phyloP scores from a whole-genome alignment of 2,888 invertebrate genomes.

The Aporophyla nigra region DNA sequence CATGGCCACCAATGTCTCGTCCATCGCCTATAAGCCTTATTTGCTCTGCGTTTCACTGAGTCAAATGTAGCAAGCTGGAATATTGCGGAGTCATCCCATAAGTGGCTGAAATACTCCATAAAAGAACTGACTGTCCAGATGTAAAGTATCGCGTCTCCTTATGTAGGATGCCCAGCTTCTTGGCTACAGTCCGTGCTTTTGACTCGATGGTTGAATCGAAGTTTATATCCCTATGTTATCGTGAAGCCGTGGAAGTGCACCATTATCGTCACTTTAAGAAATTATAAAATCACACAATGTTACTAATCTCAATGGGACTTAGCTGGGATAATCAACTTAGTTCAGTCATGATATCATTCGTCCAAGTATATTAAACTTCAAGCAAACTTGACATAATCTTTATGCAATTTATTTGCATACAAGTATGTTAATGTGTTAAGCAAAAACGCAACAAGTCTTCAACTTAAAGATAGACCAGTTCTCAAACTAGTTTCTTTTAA shows the following conservation, averaged over 20 bases:
- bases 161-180: too few relatives aligned
- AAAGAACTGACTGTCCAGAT: too few relatives aligned
- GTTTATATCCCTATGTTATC: background rate
- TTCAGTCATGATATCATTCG: conserved; percentile 7
- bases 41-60: too few relatives aligned
- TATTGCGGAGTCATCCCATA: too few relatives aligned
- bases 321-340: conserved; percentile 4
- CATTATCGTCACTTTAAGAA: background rate
- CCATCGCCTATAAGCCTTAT: too few relatives aligned
- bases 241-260: too few relatives aligned
- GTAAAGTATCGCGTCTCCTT: too few relatives aligned
- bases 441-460: conserved; percentile 32
- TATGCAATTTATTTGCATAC: conserved; percentile 33
- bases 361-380: conserved; percentile 15
- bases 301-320: background rate
- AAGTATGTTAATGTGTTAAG: conserved; percentile 33
- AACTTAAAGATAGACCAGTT: conserved; percentile 30
- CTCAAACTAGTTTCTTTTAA: conserved; percentile 35
- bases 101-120: too few relatives aligned
- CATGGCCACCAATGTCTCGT: too few relatives aligned
- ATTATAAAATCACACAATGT: background rate
- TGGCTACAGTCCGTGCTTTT: too few relatives aligned
- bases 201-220: too few relatives aligned
- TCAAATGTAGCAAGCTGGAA: too few relatives aligned
- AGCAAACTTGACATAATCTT: conserved; percentile 16